phyloP scores from a whole-genome alignment of 2,113 vertebrate genomes.

The Mugil cephalus region DNA sequence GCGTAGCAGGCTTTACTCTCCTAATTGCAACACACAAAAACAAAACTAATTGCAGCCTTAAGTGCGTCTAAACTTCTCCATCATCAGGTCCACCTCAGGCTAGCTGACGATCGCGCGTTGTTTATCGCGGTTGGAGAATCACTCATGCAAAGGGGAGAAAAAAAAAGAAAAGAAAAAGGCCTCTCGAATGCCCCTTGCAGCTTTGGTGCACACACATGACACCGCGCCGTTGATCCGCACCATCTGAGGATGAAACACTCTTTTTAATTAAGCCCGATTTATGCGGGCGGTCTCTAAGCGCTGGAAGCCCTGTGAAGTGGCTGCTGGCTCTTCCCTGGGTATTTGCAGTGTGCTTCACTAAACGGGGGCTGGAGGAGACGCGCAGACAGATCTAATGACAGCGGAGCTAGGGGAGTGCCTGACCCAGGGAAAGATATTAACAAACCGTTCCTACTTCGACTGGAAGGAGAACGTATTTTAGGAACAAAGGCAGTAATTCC shows the following conservation, averaged over 20 bases:
- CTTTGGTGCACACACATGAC: conserved; percentile 40
- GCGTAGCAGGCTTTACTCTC: no score
- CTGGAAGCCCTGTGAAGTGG: conserved; percentile 62
- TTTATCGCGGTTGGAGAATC: conserved; percentile 1
- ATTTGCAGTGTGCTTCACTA: conserved; percentile 45
- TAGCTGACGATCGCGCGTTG: not conserved
- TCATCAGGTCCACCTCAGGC: not conserved
- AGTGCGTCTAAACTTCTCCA: not conserved
- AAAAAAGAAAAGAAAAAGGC: not conserved
- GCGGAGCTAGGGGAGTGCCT: conserved; percentile 22
- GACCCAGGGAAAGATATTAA: conserved; percentile 28
- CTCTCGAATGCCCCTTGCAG: conserved; percentile 28
- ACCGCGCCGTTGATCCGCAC: conserved; percentile 48
- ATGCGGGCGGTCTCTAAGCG: conserved; percentile 46
- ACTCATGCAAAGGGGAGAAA: not conserved
- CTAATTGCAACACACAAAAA: not conserved
- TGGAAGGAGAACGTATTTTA: conserved; percentile 1
- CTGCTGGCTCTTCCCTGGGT: conserved; percentile 57
- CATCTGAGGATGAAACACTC: conserved; percentile 59
- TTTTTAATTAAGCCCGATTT: conserved; percentile 68
- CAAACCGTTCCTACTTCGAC: conserved; percentile 6
- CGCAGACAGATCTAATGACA: conserved; percentile 16
- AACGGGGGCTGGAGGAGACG: conserved; percentile 37
- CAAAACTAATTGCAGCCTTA: not conserved
- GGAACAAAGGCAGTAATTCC: not conserved